phyloP scores from a whole-genome alignment of 2,888 invertebrate genomes.

The Julus scanicus region DNA sequence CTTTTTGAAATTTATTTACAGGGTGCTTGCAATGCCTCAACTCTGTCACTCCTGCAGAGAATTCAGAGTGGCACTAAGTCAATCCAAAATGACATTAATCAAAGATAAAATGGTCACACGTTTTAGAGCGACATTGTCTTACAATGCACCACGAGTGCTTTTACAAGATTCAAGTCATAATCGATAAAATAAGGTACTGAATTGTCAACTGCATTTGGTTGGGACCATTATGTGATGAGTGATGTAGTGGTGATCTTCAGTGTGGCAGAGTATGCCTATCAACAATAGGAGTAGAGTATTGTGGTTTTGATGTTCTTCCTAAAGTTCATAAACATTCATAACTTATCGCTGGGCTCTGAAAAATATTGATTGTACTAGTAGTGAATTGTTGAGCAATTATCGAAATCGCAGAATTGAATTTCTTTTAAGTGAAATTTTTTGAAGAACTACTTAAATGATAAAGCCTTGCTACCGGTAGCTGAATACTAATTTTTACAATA shows the following conservation, averaged over 20 bases:
- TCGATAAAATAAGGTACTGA: too few relatives aligned
- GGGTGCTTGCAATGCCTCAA: background rate
- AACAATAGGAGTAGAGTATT: too few relatives aligned
- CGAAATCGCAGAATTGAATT: background rate
- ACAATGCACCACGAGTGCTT: too few relatives aligned
- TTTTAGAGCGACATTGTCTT: too few relatives aligned
- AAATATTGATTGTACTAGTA: background rate
- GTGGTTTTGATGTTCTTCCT: too few relatives aligned
- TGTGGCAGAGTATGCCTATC: too few relatives aligned
- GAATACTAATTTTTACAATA: background rate
- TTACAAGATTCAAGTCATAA: too few relatives aligned
- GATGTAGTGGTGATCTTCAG: too few relatives aligned
- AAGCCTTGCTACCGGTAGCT: background rate
- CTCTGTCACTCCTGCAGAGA: background rate
- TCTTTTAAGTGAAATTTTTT: background rate
- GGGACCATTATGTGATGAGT: too few relatives aligned
- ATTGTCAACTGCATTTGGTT: too few relatives aligned
- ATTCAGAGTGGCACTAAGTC: background rate
- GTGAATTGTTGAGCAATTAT: too few relatives aligned
- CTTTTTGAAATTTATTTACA: slow-evolving; percentile 26
- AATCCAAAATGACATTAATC: background rate
- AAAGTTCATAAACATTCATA: background rate
- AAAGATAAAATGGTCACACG: background rate
- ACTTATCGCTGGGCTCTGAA: background rate
- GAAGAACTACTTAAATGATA: background rate